These are phyloP conservation scores for Zaprionus nigranus DNA, from an alignment of 1,140 invertebrate species.

Conservation along the genomic window DNA sequence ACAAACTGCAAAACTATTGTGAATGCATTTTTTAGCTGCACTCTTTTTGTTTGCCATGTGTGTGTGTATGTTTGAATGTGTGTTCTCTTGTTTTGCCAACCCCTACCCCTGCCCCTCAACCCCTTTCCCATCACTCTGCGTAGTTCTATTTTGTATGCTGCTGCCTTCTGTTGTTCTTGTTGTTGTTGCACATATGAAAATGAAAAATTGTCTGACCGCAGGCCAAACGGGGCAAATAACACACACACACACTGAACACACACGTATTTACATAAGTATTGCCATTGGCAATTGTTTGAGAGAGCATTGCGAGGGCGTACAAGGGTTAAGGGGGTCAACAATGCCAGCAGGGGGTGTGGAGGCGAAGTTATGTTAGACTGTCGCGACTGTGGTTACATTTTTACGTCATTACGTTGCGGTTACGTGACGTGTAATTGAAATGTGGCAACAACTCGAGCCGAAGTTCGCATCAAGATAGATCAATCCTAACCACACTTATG, in stretches of 20 bases:
- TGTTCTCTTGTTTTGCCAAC: neutral
- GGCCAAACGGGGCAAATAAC: constrained; percentile 67
- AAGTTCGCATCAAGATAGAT: neutral
- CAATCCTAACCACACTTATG: neutral
- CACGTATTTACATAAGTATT: constrained; percentile 12
- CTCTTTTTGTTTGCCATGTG: neutral
- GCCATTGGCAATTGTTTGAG: constrained; percentile 22
- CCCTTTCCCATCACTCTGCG: neutral
- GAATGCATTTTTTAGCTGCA: constrained; percentile 59
- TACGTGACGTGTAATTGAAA: constrained; percentile 36
- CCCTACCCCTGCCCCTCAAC: neutral
- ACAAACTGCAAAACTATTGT: constrained; percentile 73
- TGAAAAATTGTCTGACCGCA: constrained; percentile 78
- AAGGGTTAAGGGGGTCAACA: neutral
- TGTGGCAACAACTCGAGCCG: neutral
- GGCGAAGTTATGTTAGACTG: neutral
- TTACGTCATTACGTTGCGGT: constrained; percentile 38
- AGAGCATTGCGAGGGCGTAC: neutral
- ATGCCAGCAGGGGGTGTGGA: neutral
- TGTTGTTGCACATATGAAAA: constrained; percentile 65
- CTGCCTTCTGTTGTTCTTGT: neutral
- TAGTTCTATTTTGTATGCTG: constrained; percentile 11
- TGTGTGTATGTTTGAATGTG: no score
- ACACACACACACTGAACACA: constrained; percentile 27
- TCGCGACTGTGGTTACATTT: constrained; percentile 20